These are phyloP conservation scores for Apotomis betuletana DNA, from an alignment of 2,888 invertebrate species.

Conservation along the genomic window DNA sequence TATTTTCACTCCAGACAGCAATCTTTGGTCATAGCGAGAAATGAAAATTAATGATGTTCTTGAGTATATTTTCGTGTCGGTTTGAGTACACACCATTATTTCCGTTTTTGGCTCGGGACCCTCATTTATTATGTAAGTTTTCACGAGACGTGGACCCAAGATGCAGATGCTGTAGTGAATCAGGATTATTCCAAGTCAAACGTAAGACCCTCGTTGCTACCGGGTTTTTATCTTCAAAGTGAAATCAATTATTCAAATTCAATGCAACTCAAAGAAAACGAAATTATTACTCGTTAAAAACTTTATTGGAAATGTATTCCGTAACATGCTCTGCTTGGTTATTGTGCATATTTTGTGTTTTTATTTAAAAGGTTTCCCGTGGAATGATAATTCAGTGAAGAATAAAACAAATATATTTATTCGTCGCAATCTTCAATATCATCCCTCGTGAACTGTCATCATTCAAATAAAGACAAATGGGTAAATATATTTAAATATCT, in stretches of 20 bases:
- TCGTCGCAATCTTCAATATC: neutral
- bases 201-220: constrained; percentile 47
- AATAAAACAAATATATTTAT: neutral
- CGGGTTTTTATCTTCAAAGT: constrained; percentile 41
- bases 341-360: neutral
- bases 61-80: constrained; percentile 83
- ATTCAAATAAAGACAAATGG: constrained; percentile 1
- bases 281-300: constrained; percentile 42
- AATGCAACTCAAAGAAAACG: constrained; percentile 45
- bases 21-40: constrained; percentile 74
- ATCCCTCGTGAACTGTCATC: neutral
- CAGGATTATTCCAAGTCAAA: constrained; percentile 50
- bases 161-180: constrained; percentile 65
- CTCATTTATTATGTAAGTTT: constrained; percentile 80
- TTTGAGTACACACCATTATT: constrained; percentile 81
- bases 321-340: constrained; percentile 19
- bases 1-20: constrained; percentile 72
- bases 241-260: constrained; percentile 48
- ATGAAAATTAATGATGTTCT: constrained; percentile 81
- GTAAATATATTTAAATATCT: constrained; percentile 11
- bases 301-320: constrained; percentile 34
- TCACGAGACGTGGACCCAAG: constrained; percentile 63
- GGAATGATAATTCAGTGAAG: neutral
- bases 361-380: neutral
- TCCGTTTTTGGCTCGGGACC: constrained; percentile 76